phyloP scores from a whole-genome alignment of 2,888 invertebrate genomes.

The Chelonus formosanus region DNA sequence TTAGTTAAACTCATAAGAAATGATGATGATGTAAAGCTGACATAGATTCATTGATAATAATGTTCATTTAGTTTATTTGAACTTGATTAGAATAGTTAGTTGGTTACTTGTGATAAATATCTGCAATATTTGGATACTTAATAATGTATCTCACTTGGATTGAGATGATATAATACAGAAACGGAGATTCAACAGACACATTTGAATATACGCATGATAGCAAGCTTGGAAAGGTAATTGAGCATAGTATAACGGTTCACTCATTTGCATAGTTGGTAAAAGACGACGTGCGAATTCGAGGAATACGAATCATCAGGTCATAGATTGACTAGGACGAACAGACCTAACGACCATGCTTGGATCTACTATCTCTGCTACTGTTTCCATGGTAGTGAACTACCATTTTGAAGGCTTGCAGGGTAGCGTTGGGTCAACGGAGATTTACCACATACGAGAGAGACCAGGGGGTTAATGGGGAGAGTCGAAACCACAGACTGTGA shows the following conservation, averaged over 20 bases:
- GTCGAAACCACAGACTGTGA: conserved; percentile 55
- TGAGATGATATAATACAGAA: too few relatives aligned
- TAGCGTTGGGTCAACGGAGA: conserved; percentile 41
- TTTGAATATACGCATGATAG: conserved; percentile 42
- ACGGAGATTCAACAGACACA: background rate
- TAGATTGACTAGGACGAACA: conserved; percentile 9
- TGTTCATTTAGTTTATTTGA: too few relatives aligned
- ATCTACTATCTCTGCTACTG: background rate
- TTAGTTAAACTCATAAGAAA: too few relatives aligned
- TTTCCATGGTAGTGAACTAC: conserved; percentile 6
- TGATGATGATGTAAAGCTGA: too few relatives aligned
- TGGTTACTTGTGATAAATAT: too few relatives aligned
- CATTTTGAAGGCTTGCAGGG: conserved; percentile 15
- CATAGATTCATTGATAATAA: too few relatives aligned
- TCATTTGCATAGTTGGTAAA: conserved; percentile 50
- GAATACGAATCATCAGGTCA: conserved; percentile 46
- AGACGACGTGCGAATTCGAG: conserved; percentile 48
- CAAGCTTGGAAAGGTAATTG: conserved; percentile 50
- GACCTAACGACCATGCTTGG: conserved; percentile 8
- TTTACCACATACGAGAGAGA: conserved; percentile 15
- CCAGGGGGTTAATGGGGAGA: conserved; percentile 14
- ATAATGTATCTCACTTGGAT: too few relatives aligned
- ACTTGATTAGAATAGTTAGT: too few relatives aligned
- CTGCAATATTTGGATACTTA: too few relatives aligned
- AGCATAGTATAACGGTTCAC: conserved; percentile 49